Evolutionary conservation across 2,113 vertebrate species (phyloP).

Genomic region (Peromyscus maniculatus): DNA sequence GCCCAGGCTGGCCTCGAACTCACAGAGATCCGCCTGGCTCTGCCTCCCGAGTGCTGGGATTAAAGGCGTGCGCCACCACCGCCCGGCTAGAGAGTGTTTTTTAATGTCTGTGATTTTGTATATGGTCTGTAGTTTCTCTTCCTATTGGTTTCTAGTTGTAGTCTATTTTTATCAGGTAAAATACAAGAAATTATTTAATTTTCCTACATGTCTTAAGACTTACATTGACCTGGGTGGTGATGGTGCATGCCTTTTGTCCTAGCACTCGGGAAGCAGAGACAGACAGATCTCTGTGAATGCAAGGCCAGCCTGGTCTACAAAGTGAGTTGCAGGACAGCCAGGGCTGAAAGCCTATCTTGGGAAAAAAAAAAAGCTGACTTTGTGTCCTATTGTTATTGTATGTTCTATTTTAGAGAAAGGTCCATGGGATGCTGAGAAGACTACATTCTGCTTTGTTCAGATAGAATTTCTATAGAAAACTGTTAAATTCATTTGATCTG

Average conservation of each 20-base stretch:
- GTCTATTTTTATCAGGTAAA: background rate
- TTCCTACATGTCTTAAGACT: background rate
- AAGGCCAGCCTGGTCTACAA: background rate
- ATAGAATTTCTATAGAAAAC: background rate
- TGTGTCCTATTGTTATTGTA: background rate
- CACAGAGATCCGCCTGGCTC: too few species aligned
- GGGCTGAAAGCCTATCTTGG: background rate
- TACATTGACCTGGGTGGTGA: background rate
- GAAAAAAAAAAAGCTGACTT: background rate
- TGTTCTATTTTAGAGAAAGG: background rate
- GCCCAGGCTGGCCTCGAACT: too few species aligned
- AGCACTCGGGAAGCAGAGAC: background rate
- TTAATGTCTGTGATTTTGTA: background rate
- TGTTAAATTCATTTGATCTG: background rate
- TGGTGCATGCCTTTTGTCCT: background rate
- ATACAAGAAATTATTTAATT: background rate
- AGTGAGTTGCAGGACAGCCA: background rate
- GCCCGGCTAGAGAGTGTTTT: background rate
- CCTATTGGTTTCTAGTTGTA: background rate
- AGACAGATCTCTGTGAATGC: background rate
- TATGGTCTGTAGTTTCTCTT: background rate
- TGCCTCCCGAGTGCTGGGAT: too few species aligned
- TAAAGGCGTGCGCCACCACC: too few species aligned
- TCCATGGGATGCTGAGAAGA: background rate
- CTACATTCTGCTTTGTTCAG: background rate